Percentiles rank a stretch among this genome's conserved stretches.
These are phyloP conservation scores for Pimephales promelas DNA, from an alignment of 2,113 vertebrate genomes.

Conservation along the genomic window DNA sequence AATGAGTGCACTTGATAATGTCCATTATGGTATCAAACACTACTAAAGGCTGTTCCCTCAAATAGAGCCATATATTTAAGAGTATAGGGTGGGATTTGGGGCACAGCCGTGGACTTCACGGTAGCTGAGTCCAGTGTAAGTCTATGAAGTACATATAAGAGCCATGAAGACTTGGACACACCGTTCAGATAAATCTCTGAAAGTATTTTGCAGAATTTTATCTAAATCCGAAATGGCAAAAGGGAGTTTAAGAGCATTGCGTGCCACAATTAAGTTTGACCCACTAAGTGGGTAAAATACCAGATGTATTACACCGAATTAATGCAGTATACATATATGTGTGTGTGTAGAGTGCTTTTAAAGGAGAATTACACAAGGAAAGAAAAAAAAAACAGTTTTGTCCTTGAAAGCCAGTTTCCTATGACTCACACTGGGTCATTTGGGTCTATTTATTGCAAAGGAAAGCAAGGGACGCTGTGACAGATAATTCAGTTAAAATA, in stretches of 20 bases:
- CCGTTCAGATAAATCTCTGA: neutral
- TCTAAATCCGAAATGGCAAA: neutral
- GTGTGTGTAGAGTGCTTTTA: conserved; percentile 1
- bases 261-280: neutral
- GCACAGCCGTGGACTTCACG: too few species aligned
- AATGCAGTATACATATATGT: neutral
- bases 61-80: too few species aligned
- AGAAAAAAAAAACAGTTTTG: neutral
- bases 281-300: neutral
- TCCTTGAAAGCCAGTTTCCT: neutral
- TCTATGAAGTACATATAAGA: too few species aligned
- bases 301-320: neutral
- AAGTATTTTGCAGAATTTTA: neutral
- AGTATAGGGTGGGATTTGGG: too few species aligned
- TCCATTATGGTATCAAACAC: too few species aligned
- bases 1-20: too few species aligned
- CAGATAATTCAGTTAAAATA: neutral
- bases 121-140: too few species aligned
- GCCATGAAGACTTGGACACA: neutral
- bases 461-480: neutral
- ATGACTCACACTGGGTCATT: neutral
- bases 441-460: neutral
- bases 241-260: neutral
- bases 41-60: too few species aligned
- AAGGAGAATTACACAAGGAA: neutral